phyloP scores from a whole-genome alignment of 2,888 invertebrate genomes.

The Drosophila subsilvestris region DNA sequence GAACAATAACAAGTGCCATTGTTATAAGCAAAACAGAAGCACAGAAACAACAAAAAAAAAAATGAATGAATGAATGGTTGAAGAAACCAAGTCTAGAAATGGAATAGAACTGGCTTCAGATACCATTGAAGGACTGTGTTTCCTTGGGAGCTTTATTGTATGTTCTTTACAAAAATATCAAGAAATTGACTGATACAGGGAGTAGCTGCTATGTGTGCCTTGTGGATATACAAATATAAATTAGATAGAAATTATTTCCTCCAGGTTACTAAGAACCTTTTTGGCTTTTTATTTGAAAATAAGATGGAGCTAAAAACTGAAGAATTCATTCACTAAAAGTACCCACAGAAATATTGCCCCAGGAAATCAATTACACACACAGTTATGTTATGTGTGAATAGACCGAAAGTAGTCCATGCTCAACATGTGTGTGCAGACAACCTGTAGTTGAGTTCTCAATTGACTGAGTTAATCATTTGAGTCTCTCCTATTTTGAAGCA shows the following conservation, averaged over 20 bases:
- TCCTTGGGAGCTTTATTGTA: neutral
- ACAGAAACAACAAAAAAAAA: constrained; percentile 28
- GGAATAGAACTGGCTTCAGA: neutral
- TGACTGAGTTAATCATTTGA: constrained; percentile 2
- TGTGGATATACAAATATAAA: no score
- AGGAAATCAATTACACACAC: neutral
- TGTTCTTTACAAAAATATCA: neutral
- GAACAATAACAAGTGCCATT: constrained; percentile 63
- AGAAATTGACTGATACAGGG: neutral
- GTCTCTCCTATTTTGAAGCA: constrained; percentile 2
- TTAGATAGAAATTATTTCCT: no score
- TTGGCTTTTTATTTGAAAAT: no score
- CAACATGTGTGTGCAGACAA: neutral
- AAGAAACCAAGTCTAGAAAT: constrained; percentile 15
- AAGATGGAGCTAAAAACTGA: no score
- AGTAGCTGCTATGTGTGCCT: neutral
- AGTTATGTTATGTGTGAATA: no score
- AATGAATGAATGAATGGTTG: neutral
- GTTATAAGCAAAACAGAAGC: constrained; percentile 60
- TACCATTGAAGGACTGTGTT: neutral
- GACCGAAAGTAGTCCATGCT: neutral
- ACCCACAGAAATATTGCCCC: no score
- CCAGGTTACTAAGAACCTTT: no score
- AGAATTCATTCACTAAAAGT: no score
- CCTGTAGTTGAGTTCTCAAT: neutral